phyloP scores from a whole-genome alignment of 1,140 invertebrate species.

The Macrobrachium nipponense region DNA sequence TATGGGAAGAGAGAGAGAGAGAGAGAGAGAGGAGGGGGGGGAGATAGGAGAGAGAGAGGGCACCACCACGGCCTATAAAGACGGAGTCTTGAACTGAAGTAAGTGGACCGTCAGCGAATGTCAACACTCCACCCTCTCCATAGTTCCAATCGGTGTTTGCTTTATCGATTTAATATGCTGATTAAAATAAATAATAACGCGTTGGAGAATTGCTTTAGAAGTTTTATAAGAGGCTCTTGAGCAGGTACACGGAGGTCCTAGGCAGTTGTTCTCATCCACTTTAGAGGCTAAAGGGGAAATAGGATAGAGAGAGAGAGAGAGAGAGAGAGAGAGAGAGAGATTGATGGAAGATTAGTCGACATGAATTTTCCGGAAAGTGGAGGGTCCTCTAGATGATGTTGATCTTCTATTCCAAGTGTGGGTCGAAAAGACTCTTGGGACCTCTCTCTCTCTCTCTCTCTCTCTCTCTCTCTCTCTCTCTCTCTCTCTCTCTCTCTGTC shows the following conservation, averaged over 20 bases:
- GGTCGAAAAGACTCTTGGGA: no score
- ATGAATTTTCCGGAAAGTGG: not conserved
- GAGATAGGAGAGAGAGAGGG: not conserved
- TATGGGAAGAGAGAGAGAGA: not conserved
- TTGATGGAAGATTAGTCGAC: not conserved
- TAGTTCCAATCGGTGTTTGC: slow-evolving; percentile 14
- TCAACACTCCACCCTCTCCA: slow-evolving; percentile 26
- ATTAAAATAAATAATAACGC: slow-evolving; percentile 47
- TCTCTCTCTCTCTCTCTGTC: no score
- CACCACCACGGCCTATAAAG: no score
- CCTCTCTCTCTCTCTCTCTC: no score
- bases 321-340: not conserved
- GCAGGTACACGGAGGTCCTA: not conserved
- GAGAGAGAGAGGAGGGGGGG: not conserved
- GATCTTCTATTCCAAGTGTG: no score
- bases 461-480: no score
- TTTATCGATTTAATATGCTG: slow-evolving; percentile 42
- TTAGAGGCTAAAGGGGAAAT: not conserved
- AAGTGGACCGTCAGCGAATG: slow-evolving; percentile 26
- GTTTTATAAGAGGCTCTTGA: not conserved
- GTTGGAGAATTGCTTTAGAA: slow-evolving; percentile 1
- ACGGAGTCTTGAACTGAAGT: not conserved
- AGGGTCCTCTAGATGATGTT: no score
- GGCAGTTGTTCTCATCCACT: not conserved
- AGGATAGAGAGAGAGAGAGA: not conserved